Percentiles rank a stretch among this genome's conserved stretches.
Evolutionary conservation across 2,888 invertebrate species (phyloP).

Genomic region (Yponomeuta plumbellus): DNA sequence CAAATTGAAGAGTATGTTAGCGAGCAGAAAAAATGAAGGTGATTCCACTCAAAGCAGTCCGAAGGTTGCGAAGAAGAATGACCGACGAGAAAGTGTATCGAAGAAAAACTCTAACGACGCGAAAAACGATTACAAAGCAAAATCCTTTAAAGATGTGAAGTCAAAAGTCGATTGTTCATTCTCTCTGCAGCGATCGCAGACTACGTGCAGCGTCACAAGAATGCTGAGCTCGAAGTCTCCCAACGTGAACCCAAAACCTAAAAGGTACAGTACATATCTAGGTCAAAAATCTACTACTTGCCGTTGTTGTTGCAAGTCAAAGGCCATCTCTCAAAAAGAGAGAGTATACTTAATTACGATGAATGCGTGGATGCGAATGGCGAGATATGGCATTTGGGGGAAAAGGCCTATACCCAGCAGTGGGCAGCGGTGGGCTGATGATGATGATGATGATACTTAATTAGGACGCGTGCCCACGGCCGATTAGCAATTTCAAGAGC

Average conservation of each 20-base stretch:
- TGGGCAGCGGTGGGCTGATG: too few relatives aligned
- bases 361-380: too few relatives aligned
- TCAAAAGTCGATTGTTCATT: slow-evolving; percentile 84
- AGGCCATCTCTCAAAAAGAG: too few relatives aligned
- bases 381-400: too few relatives aligned
- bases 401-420: too few relatives aligned
- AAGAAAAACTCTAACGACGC: slow-evolving; percentile 80
- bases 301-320: too few relatives aligned
- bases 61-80: slow-evolving; percentile 76
- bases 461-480: too few relatives aligned
- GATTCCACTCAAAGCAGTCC: slow-evolving; percentile 76
- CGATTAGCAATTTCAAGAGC: too few relatives aligned
- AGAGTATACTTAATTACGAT: too few relatives aligned
- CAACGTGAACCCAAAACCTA: slow-evolving; percentile 62
- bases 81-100: slow-evolving; percentile 81
- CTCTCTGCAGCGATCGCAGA: slow-evolving; percentile 68
- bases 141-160: slow-evolving; percentile 90
- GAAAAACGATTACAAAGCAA: slow-evolving; percentile 83
- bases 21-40: slow-evolving; percentile 72
- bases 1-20: slow-evolving; percentile 84
- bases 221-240: slow-evolving; percentile 66
- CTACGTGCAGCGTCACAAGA: slow-evolving; percentile 66
- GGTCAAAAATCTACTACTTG: too few relatives aligned
- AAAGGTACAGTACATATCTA: slow-evolving; percentile 47
- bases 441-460: too few relatives aligned